Conservation (phyloP, 2,888 invertebrate genomes). For the Cheiracanthium punctorium region DNA sequence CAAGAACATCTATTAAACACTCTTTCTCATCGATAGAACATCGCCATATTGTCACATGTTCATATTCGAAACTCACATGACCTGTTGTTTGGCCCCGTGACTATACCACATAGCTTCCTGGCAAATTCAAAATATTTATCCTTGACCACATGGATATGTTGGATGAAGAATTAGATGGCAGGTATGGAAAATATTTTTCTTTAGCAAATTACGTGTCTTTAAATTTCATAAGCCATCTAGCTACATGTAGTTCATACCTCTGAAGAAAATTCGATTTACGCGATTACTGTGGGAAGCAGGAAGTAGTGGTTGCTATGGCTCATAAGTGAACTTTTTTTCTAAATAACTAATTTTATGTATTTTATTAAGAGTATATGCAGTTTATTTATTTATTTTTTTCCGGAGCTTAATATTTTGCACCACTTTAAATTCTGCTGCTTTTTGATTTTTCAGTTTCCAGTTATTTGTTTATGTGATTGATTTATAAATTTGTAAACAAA, state of each 20-base stretch:
- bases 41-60: constrained; percentile 76
- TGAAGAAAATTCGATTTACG: constrained; percentile 29
- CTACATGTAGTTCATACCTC: background rate
- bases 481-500: too few species aligned
- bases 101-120: constrained; percentile 76
- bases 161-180: constrained; percentile 76
- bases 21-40: constrained; percentile 16
- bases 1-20: constrained; percentile 7
- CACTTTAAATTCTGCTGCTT: too few species aligned
- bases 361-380: too few species aligned
- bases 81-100: constrained; percentile 78
- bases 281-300: constrained; percentile 44
- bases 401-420: too few species aligned
- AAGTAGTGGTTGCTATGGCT: constrained; percentile 62
- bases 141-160: constrained; percentile 76
- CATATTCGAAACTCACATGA: constrained; percentile 77
- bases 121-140: constrained; percentile 76
- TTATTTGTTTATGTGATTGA: too few species aligned
- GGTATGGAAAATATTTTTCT: constrained; percentile 73
- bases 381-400: too few species aligned
- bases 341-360: too few species aligned
- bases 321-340: too few species aligned
- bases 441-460: too few species aligned
- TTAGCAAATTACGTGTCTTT: background rate
- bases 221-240: background rate